phyloP scores from a whole-genome alignment of 2,113 vertebrate species.

The Geothlypis trichas region DNA sequence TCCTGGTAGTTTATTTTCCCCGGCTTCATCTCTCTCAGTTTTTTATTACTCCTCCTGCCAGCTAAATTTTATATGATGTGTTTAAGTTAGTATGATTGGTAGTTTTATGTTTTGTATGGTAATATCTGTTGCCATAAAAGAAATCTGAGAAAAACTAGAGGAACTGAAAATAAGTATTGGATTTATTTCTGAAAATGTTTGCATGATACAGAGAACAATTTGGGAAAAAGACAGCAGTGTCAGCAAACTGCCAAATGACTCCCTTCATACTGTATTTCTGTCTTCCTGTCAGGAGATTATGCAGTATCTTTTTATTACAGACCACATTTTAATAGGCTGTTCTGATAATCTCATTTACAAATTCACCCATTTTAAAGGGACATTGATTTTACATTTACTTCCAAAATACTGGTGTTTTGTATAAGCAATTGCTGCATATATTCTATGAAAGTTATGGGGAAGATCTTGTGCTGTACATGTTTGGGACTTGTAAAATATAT shows the following conservation, averaged over 20 bases:
- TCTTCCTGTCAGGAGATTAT: neutral
- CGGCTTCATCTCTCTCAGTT: neutral
- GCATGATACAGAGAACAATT: neutral
- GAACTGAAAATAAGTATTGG: neutral
- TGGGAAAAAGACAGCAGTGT: neutral
- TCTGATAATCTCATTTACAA: constrained; percentile 38
- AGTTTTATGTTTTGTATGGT: neutral
- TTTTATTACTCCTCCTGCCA: neutral
- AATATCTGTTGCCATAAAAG: neutral
- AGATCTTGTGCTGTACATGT: neutral
- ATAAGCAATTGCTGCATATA: neutral
- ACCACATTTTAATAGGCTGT: constrained; percentile 2
- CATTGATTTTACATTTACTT: constrained; percentile 36
- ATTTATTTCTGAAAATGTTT: neutral
- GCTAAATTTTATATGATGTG: neutral
- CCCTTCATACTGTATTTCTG: neutral
- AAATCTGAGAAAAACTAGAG: neutral
- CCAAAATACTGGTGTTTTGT: neutral
- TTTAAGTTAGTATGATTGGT: neutral
- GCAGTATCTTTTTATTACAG: neutral
- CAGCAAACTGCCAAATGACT: neutral
- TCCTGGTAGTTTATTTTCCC: neutral
- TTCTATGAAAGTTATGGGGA: neutral
- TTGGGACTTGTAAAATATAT: neutral
- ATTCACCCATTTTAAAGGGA: neutral